Evolutionary conservation across 2,797 vertebrate genomes (phyloP), one percentile per base, ranked within the genome.

Genomic region (Masticophis lateralis): DNA sequence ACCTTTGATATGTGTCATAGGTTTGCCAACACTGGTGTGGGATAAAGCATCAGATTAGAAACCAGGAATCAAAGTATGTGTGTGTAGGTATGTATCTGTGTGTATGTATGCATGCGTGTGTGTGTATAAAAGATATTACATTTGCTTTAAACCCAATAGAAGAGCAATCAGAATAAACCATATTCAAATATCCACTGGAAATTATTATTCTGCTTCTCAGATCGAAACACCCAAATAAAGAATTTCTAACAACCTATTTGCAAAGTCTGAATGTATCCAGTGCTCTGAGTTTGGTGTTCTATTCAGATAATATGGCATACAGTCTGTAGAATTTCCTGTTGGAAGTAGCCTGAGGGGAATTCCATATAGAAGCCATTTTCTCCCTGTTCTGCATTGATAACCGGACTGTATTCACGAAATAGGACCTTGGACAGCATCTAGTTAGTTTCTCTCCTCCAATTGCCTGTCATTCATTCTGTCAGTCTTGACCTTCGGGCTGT

Each of bases 391-490:
- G 94, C 86, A 88, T 89, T 95, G 95, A 91, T 18, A 93, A 91
- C n/a, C 92, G 27, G 93, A 91, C 95, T 13, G 27, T 18, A 89
- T 93, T 25, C n/a, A 93, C 3, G 55, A 97, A 95, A 93, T 93
- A 91, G 97, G 93, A 97, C 98, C 97, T 93, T 25, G 97, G 98
- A 97, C 94, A 96, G 95, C 96, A 95, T 95, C 95, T 94, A 95
- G 95, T 92, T 96, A 94, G 93, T 90, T 94, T 96, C 86, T 97
- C 98, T 95, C 92, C 88, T 88, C 96, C 97, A 98, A 98, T 93
- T 98, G 97, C 97, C 97, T 98, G 98, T 99, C 98, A 98, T 98
- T 99, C 98, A 98, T 98, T 96, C 98, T 98, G 98, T 98, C 98
- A 99, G 97, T 93, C 97, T 93, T 93, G 96, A 98, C 98, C 98